Evolutionary conservation across 2,797 vertebrate genomes (phyloP).

Genomic region (Hybognathus amarus): DNA sequence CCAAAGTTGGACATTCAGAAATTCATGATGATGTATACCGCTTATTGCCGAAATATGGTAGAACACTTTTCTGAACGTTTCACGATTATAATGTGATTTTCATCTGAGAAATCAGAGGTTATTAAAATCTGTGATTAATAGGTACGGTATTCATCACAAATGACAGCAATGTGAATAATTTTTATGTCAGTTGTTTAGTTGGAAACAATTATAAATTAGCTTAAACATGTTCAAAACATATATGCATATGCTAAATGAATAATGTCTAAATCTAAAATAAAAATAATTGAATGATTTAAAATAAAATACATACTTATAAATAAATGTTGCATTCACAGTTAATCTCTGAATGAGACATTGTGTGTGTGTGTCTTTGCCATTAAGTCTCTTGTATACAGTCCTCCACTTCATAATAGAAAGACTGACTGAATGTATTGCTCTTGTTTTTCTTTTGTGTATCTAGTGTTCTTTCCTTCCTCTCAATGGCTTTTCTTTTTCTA

Average conservation of each 20-base stretch:
- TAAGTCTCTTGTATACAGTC: conserved; percentile 25
- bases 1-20: background rate
- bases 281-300: too few relatives aligned
- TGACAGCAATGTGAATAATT: background rate
- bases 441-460: conserved; percentile 39
- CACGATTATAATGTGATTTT: background rate
- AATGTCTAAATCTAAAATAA: too few relatives aligned
- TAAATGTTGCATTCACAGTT: background rate
- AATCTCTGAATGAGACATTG: conserved; percentile 4
- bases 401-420: conserved; percentile 8
- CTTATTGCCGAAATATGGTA: background rate
- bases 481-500: conserved; percentile 18
- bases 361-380: background rate
- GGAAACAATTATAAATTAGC: background rate
- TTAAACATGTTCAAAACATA: background rate
- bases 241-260: background rate
- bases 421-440: conserved; percentile 23
- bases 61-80: background rate
- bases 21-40: background rate
- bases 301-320: background rate
- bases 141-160: background rate
- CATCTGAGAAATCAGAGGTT: background rate
- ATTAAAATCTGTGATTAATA: background rate
- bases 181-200: background rate
- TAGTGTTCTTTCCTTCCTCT: conserved; percentile 40